Evolutionary conservation across 2,113 vertebrate genomes (phyloP), one percentile per base, ranked within the genome.

Genomic region (Rhadina sibilatrix): DNA sequence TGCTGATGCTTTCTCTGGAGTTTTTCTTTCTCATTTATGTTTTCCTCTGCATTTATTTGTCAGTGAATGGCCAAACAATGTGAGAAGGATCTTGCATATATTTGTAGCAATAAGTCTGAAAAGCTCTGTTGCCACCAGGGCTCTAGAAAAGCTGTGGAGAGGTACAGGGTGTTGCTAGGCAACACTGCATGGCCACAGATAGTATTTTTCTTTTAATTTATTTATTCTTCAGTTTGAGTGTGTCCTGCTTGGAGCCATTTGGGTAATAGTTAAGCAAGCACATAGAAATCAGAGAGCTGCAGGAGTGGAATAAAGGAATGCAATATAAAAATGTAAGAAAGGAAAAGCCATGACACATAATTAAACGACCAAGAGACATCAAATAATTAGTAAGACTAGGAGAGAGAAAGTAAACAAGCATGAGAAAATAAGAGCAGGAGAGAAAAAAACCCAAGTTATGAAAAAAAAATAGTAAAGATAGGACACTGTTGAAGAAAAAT

Each of bases 191-290:
- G 94, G 75, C 66, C 74, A 66, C 63, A 90, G 87, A 96, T 81
- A 95, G 66, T 93, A 95, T 93, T 97, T 96, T 95, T 87, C 93
- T 95, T 94, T 94, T 96, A 97, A 77, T 93, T 93, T 89, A 81
- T 95, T 94, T 87, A 86, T 97, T 97, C 95, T 94, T 95, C 75
- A 61, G 91, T 96, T 94, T 95, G 86, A 95, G 90, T 96, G 69
- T 94, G 82, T 96, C 91, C 93, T 97, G 84, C 88, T 94, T 97
- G 90, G 69, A 93, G 83, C 94, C 90, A 87, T 96, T 95, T 96
- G 93, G 85, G 83, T 96, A 95, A 92, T 96, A 95, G 91, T 93
- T 95, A 97, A 93, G 42, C 74, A 96, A 93, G 89, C 74, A 91
- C 64, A 95, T 52, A 89, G 71, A 95, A 95, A 88, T 86, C 80